Conservation (phyloP, 2,888 invertebrate genomes). For the Didymodactylos carnosus region DNA sequence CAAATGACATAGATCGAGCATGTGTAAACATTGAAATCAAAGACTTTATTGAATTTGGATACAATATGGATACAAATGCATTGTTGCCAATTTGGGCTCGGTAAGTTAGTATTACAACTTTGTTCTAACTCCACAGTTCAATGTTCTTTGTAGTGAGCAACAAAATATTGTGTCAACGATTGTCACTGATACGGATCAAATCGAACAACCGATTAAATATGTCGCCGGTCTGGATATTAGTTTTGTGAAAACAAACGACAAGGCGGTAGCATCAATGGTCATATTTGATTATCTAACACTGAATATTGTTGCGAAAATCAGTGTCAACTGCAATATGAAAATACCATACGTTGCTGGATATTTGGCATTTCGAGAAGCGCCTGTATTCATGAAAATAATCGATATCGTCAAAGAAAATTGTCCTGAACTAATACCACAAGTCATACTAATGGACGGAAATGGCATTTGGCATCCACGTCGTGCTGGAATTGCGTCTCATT, state of each 20-base stretch:
- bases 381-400: conserved; percentile 21
- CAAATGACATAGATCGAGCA: not conserved
- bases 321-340: conserved; percentile 19
- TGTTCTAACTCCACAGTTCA: too few species aligned
- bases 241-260: not conserved
- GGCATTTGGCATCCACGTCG: conserved; percentile 34
- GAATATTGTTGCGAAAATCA: not conserved
- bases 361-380: conserved; percentile 36
- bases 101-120: not conserved
- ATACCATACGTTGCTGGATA: conserved; percentile 37
- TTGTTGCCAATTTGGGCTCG: not conserved
- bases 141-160: not conserved
- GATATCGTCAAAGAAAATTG: conserved; percentile 19
- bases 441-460: conserved; percentile 37
- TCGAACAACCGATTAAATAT: not conserved
- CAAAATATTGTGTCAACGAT: not conserved
- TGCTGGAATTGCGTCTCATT: conserved; percentile 29
- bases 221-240: not conserved
- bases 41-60: not conserved
- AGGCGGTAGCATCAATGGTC: not conserved
- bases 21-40: not conserved
- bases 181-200: not conserved
- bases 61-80: not conserved
- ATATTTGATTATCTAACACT: not conserved
- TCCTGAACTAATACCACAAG: conserved; percentile 28